Evolutionary conservation across 2,888 invertebrate genomes (phyloP).

Genomic region (Erebia ligea): DNA sequence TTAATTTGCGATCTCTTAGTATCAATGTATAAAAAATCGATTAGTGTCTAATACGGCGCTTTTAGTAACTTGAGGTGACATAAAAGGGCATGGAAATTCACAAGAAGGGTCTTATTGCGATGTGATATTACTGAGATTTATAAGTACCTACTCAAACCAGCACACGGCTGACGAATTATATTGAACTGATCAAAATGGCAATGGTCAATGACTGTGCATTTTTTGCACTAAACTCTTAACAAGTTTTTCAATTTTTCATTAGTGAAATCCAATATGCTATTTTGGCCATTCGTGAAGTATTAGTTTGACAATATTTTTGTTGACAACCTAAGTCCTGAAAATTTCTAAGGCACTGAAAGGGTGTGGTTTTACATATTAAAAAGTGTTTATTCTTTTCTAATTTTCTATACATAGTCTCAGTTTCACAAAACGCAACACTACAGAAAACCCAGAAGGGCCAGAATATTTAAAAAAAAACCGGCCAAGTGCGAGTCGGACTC

Average conservation of each 20-base stretch:
- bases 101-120: too few relatives aligned
- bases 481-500: too few relatives aligned
- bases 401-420: too few relatives aligned
- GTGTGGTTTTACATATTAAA: too few relatives aligned
- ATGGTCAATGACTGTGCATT: background rate
- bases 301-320: background rate
- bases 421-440: too few relatives aligned
- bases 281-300: background rate
- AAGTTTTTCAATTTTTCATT: slow-evolving; percentile 16
- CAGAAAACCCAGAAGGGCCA: too few relatives aligned
- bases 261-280: slow-evolving; percentile 10
- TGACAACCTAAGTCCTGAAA: too few relatives aligned
- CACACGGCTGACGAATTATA: background rate
- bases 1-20: background rate
- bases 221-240: slow-evolving; percentile 4
- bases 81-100: background rate
- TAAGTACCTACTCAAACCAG: too few relatives aligned
- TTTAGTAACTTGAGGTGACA: background rate
- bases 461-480: too few relatives aligned
- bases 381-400: too few relatives aligned
- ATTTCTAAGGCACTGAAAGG: too few relatives aligned
- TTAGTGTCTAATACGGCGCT: background rate
- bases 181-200: background rate
- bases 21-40: background rate
- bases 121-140: too few relatives aligned